Conservation (phyloP, 2,113 vertebrate species). For the Hydrolagus affinis region DNA sequence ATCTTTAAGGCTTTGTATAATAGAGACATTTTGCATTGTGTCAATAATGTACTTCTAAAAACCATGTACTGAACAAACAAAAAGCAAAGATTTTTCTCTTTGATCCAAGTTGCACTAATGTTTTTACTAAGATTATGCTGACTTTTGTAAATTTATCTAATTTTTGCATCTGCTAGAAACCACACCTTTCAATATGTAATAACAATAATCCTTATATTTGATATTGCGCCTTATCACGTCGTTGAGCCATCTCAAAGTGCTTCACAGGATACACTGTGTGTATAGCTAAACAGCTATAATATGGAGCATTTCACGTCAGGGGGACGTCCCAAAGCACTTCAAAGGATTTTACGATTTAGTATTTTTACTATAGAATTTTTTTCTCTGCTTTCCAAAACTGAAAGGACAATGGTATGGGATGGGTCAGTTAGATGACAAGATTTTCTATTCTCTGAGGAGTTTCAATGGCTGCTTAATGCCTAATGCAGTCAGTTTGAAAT, state of each 20-base stretch:
- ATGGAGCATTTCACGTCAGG: background rate
- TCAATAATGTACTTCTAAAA: background rate
- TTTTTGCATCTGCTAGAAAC: too few relatives aligned
- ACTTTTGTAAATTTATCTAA: too few relatives aligned
- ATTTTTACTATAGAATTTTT: background rate
- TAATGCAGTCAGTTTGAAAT: too few relatives aligned
- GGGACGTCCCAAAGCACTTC: too few relatives aligned
- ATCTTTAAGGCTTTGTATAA: background rate
- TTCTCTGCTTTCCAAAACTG: too few relatives aligned
- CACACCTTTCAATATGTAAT: too few relatives aligned
- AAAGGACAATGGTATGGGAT: background rate
- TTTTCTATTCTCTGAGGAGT: background rate
- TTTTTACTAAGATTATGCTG: too few relatives aligned
- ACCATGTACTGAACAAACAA: background rate
- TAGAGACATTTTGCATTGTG: background rate
- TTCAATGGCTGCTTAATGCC: background rate
- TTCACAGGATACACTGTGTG: background rate
- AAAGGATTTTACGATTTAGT: background rate
- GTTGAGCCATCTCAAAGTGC: background rate
- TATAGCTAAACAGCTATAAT: background rate
- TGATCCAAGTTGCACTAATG: too few relatives aligned
- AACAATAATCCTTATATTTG: too few relatives aligned
- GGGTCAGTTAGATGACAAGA: background rate
- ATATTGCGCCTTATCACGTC: too few relatives aligned
- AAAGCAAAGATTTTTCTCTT: background rate